Evolutionary conservation across 2,888 invertebrate genomes (phyloP).

Genomic region (Myopa tessellatipennis): DNA sequence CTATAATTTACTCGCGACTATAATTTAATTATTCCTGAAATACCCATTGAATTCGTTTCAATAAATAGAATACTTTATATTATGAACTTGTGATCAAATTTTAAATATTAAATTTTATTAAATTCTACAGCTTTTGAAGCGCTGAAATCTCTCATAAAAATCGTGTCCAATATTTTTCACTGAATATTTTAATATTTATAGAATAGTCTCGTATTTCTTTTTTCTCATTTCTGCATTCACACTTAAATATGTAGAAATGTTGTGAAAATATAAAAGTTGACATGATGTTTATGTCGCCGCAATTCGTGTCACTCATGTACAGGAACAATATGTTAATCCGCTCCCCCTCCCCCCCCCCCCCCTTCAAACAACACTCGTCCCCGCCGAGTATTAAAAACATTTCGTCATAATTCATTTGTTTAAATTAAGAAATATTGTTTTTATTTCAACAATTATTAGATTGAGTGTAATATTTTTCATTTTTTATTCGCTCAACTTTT

Average conservation of each 20-base stretch:
- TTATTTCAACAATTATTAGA: constrained; percentile 24
- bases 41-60: no score
- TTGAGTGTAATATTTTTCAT: not conserved
- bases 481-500: not conserved
- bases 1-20: no score
- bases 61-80: no score
- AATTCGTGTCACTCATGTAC: constrained; percentile 13
- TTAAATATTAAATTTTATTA: no score
- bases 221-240: not conserved
- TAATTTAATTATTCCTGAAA: no score
- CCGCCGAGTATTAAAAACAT: not conserved
- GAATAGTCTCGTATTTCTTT: not conserved
- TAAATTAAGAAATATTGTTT: constrained; percentile 14
- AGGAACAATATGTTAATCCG: not conserved
- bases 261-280: not conserved
- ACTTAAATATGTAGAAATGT: not conserved
- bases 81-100: no score
- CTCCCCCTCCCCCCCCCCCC: not conserved
- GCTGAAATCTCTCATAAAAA: no score
- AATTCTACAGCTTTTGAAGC: no score
- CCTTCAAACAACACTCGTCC: no score
- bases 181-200: constrained; percentile 16
- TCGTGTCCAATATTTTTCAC: constrained; percentile 4
- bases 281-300: not conserved
- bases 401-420: not conserved